Evolutionary conservation across 1,140 invertebrate species (phyloP).

Genomic region (Drosophila paulistorum): DNA sequence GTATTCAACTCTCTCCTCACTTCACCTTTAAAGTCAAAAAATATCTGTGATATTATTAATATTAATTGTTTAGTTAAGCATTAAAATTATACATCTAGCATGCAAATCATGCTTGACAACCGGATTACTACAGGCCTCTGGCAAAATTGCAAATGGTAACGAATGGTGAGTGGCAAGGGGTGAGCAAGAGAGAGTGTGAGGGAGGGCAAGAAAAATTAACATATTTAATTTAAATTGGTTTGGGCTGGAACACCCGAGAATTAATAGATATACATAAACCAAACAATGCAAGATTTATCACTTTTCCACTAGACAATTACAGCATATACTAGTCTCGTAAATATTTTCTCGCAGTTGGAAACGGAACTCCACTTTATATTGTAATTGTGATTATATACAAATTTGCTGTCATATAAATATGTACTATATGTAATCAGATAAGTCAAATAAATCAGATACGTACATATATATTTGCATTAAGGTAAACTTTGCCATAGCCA

Average conservation of each 20-base stretch:
- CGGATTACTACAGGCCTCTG: not conserved
- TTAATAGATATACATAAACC: not conserved
- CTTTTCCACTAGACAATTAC: not conserved
- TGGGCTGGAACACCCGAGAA: not conserved
- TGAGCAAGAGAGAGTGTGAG: not conserved
- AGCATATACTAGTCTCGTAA: not conserved
- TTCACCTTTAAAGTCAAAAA: constrained; percentile 3
- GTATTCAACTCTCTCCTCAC: constrained; percentile 1
- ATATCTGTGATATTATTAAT: constrained; percentile 1
- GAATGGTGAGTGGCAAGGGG: not conserved
- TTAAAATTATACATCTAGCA: constrained; percentile 31
- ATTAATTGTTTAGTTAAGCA: constrained; percentile 9
- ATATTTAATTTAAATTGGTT: constrained; percentile 1
- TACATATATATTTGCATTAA: constrained; percentile 22
- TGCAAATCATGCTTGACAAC: constrained; percentile 16
- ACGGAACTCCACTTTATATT: not conserved
- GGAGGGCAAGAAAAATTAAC: constrained; percentile 5
- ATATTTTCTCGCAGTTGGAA: not conserved
- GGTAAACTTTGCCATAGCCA: constrained; percentile 18
- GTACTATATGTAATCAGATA: constrained; percentile 2
- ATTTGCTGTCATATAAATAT: constrained; percentile 61
- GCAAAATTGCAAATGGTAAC: not conserved
- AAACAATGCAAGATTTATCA: constrained; percentile 25
- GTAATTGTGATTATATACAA: constrained; percentile 28
- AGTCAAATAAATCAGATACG: constrained; percentile 10